A percentile compares a stretch with the other conserved stretches of the same genome.
These are phyloP conservation scores for Bombus fervidus DNA, from an alignment of 1,140 invertebrate genomes.

Conservation along the genomic window DNA sequence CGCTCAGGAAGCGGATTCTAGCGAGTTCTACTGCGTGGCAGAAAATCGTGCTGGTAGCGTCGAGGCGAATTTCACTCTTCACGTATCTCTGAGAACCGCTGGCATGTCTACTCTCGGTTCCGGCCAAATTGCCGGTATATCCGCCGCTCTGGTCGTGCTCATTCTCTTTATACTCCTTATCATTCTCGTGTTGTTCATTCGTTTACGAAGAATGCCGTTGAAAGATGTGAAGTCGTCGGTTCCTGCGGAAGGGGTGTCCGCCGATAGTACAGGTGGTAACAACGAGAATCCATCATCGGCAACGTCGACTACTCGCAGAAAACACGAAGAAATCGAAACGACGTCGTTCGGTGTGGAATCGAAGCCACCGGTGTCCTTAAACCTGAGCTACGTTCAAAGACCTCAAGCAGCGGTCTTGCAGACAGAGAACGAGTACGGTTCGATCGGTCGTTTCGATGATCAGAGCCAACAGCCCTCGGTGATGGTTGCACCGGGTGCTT, in stretches of 20 bases:
- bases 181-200: constrained; percentile 88
- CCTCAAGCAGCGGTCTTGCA: constrained; percentile 59
- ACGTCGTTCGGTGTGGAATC: constrained; percentile 74
- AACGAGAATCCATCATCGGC: constrained; percentile 66
- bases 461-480: constrained; percentile 44
- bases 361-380: constrained; percentile 73
- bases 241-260: constrained; percentile 87
- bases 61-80: constrained; percentile 95
- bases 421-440: constrained; percentile 70
- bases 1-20: constrained; percentile 93
- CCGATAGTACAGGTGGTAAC: constrained; percentile 72
- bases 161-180: constrained; percentile 90
- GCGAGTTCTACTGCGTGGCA: constrained; percentile 94
- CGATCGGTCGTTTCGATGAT: constrained; percentile 67
- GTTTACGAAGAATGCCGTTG: constrained; percentile 87
- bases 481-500: constrained; percentile 58
- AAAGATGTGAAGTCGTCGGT: constrained; percentile 90
- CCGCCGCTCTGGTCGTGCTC: constrained; percentile 90
- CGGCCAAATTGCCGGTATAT: constrained; percentile 92
- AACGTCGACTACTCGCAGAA: constrained; percentile 70
- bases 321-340: constrained; percentile 76
- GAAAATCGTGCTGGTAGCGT: constrained; percentile 95
- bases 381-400: constrained; percentile 74
- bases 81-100: constrained; percentile 89
- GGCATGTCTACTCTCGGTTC: constrained; percentile 91